Base-by-base conservation (phyloP, 2,113 vertebrate genomes). In the Eudyptes chrysolophus region DNA sequence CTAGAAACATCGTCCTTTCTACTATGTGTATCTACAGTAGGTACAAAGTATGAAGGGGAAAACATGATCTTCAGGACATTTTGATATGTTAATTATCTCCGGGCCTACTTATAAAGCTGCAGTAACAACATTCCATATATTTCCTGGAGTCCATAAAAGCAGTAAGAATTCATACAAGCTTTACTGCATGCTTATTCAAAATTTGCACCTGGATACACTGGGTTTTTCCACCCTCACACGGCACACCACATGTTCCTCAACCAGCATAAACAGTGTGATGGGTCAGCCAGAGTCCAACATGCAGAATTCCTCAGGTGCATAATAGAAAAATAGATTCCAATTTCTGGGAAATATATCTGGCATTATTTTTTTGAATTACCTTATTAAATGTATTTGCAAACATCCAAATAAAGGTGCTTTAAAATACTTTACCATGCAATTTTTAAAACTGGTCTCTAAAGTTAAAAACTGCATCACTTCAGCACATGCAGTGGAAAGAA, bases 261-360 rank as follows among this genome's bases (percentile, higher is more conserved):
- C 94, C 92, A 92, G 90, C 88, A 94, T 70, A 94, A 96, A 95
- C 79, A 93, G 82, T 7, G 65, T 19, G 87, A 68, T 30, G 42
- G 95, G 90, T 97, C 95, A 94, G 97, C 96, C 95, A 97, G 97
- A 97, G 97, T 96, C 88, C 96, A 97, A 77, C 3, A 6, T 21
- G 84, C 92, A 95, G 48, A 88, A 90, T 92, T 95, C 95, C 95
- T 97, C 96, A 96, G 94, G 88, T 95, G 95, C 60, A 55, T 71
- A 89, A 94, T 32, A 97, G 72, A 90, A 88, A 79, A 65, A 77
- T 66, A 92, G 55, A 84, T 89, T 96, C 72, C 89, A 71, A 2
- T 93, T 96, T 87, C 96, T 96, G 95, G 55, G 64, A 97, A 95
- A 61, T 75, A 40, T 78, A 94, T 95, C 95, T 94, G 86, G 51